These are phyloP conservation scores for Herpailurus yagouaroundi DNA, from an alignment of 2,113 vertebrate species.

Conservation along the genomic window DNA sequence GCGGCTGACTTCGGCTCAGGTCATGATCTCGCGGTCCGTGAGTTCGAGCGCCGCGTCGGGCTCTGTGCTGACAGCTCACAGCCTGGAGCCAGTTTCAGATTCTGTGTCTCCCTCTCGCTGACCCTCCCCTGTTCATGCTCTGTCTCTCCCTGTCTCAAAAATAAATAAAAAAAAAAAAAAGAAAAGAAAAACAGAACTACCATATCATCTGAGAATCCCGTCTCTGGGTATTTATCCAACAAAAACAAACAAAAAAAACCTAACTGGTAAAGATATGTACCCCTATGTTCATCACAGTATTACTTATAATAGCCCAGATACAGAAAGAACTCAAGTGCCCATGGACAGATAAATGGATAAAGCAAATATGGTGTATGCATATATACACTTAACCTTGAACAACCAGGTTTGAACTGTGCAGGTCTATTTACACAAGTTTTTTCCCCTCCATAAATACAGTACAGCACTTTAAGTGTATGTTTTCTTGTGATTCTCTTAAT, in stretches of 20 bases:
- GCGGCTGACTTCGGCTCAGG: too few relatives aligned
- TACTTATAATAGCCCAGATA: not conserved
- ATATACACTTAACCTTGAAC: not conserved
- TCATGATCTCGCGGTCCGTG: too few relatives aligned
- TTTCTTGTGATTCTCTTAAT: not conserved
- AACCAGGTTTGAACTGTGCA: not conserved
- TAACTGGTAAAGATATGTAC: not conserved
- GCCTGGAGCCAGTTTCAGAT: too few relatives aligned
- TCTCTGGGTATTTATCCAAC: not conserved
- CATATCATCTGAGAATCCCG: not conserved
- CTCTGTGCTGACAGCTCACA: too few relatives aligned
- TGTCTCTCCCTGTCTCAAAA: too few relatives aligned
- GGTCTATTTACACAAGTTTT: not conserved
- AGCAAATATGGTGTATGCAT: not conserved
- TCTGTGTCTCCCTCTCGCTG: too few relatives aligned
- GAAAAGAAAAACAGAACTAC: accelerated
- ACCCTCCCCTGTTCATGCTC: too few relatives aligned
- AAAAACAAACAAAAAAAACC: not conserved
- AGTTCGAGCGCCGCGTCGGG: too few relatives aligned
- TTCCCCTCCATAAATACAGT: not conserved
- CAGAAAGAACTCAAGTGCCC: not conserved
- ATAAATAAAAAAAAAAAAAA: too few relatives aligned
- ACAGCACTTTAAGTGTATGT: not conserved
- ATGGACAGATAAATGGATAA: not conserved
- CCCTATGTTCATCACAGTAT: not conserved